Base-by-base conservation (phyloP, 92 coral and sea anemone genomes). In the Umimayanthus kanabou region DNA sequence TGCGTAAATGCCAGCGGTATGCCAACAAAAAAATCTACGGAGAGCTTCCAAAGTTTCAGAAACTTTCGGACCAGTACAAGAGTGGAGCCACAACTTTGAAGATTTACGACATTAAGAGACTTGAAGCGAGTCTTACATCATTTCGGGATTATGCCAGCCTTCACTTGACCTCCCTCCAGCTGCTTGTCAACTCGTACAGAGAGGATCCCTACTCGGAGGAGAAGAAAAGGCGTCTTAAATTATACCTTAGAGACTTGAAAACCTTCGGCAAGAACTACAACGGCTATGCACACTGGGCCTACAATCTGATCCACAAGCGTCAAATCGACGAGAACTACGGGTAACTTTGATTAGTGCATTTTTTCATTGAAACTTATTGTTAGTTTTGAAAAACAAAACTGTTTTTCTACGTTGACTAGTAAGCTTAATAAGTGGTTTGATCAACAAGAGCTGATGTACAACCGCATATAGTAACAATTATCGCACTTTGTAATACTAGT, bases 71-170 rank as follows among this genome's bases (percentile, higher is more conserved):
- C 0, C 55, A 65, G 18, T 83, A 67, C 16, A 5, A 23, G 5
- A 28, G 30, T 13, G 75, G 77, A 47, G 55, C 42, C 55, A 26
- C 16, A 0, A 33, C 37, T 33, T 33, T 33, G 37, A 33, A 33
- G 37, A 33, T 33, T 33, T 33, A 33, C 37, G 37, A 33, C 37
- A 33, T 33, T 2, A 33, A 33, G 2, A 33, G 37, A 33, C 37
- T 33, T 33, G 37, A 20, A 42, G 87, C 87, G 20, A 45, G 57
- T 0, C 87, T 83, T 5, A 69, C 22, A 6, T 42, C 87, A 53
- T 83, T 83, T 29, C 55, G 87, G 14, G 87, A 83, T 4, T 83
- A 61, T 47, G 87, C 87, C 33, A 64, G 76, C 18, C 87, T 83
- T 10, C 87, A 69, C 58, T 14, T 83, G 55, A 30, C 18, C 53